These are phyloP conservation scores for Glaucomys volans DNA, from an alignment of 2,113 vertebrate species.

Conservation along the genomic window DNA sequence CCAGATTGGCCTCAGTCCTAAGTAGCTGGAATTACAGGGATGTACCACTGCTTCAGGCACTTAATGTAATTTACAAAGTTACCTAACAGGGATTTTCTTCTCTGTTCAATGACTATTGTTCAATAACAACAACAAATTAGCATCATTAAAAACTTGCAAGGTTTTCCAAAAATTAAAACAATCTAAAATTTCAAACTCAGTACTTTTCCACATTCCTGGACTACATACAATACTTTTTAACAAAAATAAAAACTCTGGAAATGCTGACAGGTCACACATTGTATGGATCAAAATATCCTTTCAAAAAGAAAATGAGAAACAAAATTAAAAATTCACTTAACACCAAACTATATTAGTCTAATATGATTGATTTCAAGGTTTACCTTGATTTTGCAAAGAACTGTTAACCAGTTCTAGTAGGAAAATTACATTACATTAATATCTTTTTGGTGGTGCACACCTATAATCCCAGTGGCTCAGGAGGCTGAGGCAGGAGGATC, in stretches of 20 bases:
- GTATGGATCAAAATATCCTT: constrained; percentile 33
- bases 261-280: background rate
- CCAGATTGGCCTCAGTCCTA: too few relatives aligned
- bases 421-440: background rate
- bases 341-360: background rate
- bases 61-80: constrained; percentile 22
- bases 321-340: background rate
- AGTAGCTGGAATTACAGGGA: too few relatives aligned
- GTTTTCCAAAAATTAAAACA: constrained; percentile 2
- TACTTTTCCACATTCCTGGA: background rate
- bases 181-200: constrained; percentile 8
- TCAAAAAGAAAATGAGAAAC: background rate
- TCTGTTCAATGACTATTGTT: background rate
- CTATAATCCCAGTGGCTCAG: too few relatives aligned
- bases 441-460: background rate
- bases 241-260: background rate
- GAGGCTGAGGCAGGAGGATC: too few relatives aligned
- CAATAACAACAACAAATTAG: background rate
- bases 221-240: background rate
- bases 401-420: background rate
- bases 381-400: constrained; percentile 16
- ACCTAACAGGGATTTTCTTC: background rate
- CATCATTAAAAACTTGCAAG: background rate
- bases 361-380: constrained; percentile 40
- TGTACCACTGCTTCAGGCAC: too few relatives aligned